Conservation (phyloP, 2,888 invertebrate genomes). For the Sarcophaga subvicina region DNA sequence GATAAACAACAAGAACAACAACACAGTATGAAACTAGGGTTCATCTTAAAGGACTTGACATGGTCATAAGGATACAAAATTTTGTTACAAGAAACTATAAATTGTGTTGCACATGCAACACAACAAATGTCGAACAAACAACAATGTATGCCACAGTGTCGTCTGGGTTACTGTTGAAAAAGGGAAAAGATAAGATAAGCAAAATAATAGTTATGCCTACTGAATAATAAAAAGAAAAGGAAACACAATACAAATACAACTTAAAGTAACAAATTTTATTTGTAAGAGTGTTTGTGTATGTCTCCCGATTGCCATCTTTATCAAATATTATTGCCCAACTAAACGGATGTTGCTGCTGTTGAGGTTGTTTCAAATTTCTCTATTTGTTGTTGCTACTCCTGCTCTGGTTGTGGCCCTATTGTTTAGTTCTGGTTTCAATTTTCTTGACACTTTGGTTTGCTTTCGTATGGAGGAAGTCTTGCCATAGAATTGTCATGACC, state of each 20-base stretch:
- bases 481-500: slow-evolving; percentile 71
- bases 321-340: slow-evolving; percentile 70
- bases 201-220: background rate
- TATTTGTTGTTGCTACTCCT: slow-evolving; percentile 4
- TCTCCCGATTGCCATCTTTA: slow-evolving; percentile 68
- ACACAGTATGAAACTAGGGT: background rate
- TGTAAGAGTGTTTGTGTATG: slow-evolving; percentile 8
- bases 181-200: too few species aligned
- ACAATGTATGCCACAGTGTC: too few species aligned
- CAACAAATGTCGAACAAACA: background rate
- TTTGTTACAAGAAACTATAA: background rate
- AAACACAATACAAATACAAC: background rate
- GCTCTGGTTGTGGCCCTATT: slow-evolving; percentile 32
- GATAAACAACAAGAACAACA: background rate
- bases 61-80: background rate
- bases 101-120: background rate
- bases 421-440: slow-evolving; percentile 69
- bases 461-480: slow-evolving; percentile 53
- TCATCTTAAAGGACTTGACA: background rate
- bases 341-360: slow-evolving; percentile 64
- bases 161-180: too few species aligned
- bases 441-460: slow-evolving; percentile 62
- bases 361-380: slow-evolving; percentile 23
- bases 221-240: background rate
- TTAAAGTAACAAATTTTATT: slow-evolving; percentile 9